These are phyloP conservation scores for Sander vitreus DNA, from an alignment of 2,113 vertebrate genomes.

Conservation along the genomic window DNA sequence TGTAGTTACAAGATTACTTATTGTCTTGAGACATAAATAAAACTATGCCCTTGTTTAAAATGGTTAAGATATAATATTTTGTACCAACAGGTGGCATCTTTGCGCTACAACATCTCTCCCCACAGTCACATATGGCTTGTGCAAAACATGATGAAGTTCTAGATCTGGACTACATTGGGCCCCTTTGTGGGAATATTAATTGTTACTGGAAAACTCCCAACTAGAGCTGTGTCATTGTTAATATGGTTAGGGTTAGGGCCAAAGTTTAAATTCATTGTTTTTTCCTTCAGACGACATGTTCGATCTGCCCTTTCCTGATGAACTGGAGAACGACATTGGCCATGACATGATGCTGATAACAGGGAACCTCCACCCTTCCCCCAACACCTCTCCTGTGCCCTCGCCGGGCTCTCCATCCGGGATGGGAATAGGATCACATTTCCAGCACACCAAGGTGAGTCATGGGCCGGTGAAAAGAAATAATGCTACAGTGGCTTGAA, in stretches of 20 bases:
- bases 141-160: not conserved
- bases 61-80: not conserved
- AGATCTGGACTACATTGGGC: not conserved
- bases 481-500: not conserved
- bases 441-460: conserved; percentile 93
- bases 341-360: conserved; percentile 94
- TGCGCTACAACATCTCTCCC: not conserved
- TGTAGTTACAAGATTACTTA: not conserved
- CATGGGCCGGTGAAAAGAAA: conserved; percentile 11
- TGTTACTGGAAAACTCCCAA: not conserved
- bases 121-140: conserved; percentile 7
- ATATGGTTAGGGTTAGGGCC: not conserved
- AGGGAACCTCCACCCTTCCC: conserved; percentile 95
- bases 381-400: conserved; percentile 94
- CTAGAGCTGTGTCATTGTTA: not conserved
- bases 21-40: not conserved
- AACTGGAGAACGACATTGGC: conserved; percentile 97
- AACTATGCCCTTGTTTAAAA: not conserved
- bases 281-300: conserved; percentile 92
- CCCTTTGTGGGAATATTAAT: not conserved
- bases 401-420: conserved; percentile 95
- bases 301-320: conserved; percentile 95
- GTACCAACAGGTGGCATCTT: conserved; percentile 48
- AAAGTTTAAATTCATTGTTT: not conserved
- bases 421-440: conserved; percentile 93